Evolutionary conservation across 2,113 vertebrate genomes (phyloP), one percentile per base, ranked within the genome.

Genomic region (Tragelaphus scriptus): DNA sequence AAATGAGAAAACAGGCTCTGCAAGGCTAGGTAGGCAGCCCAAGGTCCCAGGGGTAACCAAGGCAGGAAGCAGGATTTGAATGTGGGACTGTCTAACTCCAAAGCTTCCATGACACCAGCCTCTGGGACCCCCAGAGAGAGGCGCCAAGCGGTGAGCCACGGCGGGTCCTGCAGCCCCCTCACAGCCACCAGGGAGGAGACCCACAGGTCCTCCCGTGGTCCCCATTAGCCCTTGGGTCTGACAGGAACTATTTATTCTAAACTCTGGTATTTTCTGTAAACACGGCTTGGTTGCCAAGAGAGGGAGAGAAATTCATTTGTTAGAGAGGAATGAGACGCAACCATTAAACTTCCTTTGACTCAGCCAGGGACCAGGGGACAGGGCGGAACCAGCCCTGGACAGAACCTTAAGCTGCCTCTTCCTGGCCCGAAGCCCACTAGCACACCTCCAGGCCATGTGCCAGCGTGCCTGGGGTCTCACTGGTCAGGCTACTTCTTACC

Each of bases 231-330:
- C 97, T 88, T 3, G 0, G 49, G 82, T 51, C 86, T 97, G 95
- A 97, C 93, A 95, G 88, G 82, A 94, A 95, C 93, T 97, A 75
- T 97, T 98, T 98, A 97, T 97, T 98, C 95, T 89, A 97, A 89
- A 88, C 81, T 92, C 92, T 95, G 96, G 96, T 98, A 97, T 97
- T 98, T 98, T 98, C 98, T 98, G 96, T 98, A 98, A 98, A 98
- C 97, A 98, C 0, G 12, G 90, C 75, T 95, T 91, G 86, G 94
- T 98, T 98, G 96, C 97, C 97, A 98, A 94, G 96, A 79, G 79
- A 97, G 86, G 58, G 82, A 77, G 88, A 91, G 89, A 98, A 85
- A 97, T 96, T 91, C 93, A 97, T 97, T 95, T 94, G 90, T 96
- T 81, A 96, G 91, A 68, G 85, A 91, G 85, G 86, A 95, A 97